phyloP scores from a whole-genome alignment of 2,113 vertebrate genomes.

The Macrotis lagotis region DNA sequence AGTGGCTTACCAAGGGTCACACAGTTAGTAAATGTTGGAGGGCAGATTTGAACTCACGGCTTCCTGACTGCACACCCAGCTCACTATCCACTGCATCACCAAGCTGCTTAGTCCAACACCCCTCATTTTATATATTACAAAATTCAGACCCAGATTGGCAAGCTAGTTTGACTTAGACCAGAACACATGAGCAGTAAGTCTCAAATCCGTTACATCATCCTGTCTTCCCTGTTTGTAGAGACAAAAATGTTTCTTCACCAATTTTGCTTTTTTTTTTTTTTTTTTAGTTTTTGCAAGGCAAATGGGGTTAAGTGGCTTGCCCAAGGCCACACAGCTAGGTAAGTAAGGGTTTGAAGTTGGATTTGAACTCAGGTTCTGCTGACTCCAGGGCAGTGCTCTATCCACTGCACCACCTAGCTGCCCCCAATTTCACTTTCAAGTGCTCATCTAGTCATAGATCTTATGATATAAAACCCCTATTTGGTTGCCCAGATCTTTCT shows the following conservation, averaged over 20 bases:
- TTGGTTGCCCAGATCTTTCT: not conserved
- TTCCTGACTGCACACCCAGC: not conserved
- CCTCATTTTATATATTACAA: not conserved
- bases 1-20: not conserved
- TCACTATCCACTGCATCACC: accelerated
- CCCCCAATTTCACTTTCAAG: not conserved
- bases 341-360: too few relatives aligned
- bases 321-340: too few relatives aligned
- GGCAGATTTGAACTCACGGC: not conserved
- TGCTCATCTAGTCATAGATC: not conserved
- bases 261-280: too few relatives aligned
- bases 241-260: not conserved
- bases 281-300: too few relatives aligned
- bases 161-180: not conserved
- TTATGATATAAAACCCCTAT: not conserved
- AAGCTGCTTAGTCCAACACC: not conserved
- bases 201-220: not conserved
- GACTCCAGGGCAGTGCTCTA: too few relatives aligned
- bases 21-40: not conserved
- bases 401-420: too few relatives aligned
- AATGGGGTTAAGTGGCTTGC: too few relatives aligned
- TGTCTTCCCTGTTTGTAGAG: not conserved
- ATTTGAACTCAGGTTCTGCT: too few relatives aligned
- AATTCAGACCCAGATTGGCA: not conserved
- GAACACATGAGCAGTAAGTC: not conserved